These are phyloP conservation scores for Ambastaia sidthimunki DNA, from an alignment of 2,797 vertebrate genomes.

Conservation along the genomic window DNA sequence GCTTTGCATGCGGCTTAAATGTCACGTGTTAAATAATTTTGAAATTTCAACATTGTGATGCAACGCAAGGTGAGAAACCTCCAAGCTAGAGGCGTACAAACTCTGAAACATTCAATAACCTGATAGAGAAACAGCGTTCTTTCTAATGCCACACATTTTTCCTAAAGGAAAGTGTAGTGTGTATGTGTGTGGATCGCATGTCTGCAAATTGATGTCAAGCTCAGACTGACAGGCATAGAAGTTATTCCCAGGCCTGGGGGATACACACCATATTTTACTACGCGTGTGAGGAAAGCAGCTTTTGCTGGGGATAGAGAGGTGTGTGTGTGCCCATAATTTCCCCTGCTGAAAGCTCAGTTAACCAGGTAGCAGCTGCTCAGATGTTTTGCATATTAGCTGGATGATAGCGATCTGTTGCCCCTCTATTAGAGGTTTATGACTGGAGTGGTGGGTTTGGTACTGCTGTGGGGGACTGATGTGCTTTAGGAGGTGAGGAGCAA, in stretches of 20 bases:
- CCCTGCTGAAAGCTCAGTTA: constrained; percentile 52
- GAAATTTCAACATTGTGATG: constrained; percentile 35
- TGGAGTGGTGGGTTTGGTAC: background rate
- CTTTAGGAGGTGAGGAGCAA: background rate
- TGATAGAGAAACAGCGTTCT: constrained; percentile 55
- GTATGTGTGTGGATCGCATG: constrained; percentile 33
- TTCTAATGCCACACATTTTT: constrained; percentile 37
- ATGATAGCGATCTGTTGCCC: background rate
- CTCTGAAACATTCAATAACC: constrained; percentile 33
- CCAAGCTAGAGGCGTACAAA: background rate
- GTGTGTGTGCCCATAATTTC: constrained; percentile 23
- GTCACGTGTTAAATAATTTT: constrained; percentile 38
- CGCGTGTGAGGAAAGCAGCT: constrained; percentile 44
- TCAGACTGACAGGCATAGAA: constrained; percentile 61
- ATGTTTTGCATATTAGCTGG: constrained; percentile 49
- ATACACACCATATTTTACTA: constrained; percentile 49
- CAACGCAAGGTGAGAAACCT: constrained; percentile 24
- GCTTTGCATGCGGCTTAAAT: background rate
- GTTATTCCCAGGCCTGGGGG: constrained; percentile 54
- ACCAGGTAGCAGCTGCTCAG: constrained; percentile 59
- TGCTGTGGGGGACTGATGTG: background rate
- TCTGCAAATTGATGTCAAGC: constrained; percentile 57
- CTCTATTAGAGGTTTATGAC: background rate
- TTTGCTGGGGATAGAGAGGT: constrained; percentile 45
- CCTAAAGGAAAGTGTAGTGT: constrained; percentile 30